These are phyloP conservation scores for Ornithoptera alexandrae DNA, from an alignment of 2,888 invertebrate species.

Conservation along the genomic window DNA sequence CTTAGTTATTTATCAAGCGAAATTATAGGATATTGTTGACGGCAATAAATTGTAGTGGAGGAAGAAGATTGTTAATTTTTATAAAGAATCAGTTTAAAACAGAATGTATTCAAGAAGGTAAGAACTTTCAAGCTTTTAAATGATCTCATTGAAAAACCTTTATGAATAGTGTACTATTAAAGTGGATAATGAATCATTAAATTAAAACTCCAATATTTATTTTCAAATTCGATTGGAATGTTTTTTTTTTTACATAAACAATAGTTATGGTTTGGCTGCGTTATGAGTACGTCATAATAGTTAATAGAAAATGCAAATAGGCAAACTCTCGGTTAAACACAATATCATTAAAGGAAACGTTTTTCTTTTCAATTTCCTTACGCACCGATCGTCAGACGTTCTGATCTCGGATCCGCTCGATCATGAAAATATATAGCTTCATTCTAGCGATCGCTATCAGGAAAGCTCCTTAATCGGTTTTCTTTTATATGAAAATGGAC, in stretches of 20 bases:
- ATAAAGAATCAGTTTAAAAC: conserved; percentile 10
- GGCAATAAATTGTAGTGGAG: no score
- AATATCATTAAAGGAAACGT: conserved; percentile 65
- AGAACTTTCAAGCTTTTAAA: conserved; percentile 29
- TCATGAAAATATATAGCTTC: conserved; percentile 80
- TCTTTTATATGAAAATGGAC: conserved; percentile 79
- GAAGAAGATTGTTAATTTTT: no score
- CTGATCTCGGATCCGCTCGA: conserved; percentile 74
- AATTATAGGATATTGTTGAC: no score
- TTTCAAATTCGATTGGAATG: no score
- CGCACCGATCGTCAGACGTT: conserved; percentile 73
- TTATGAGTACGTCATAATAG: not conserved
- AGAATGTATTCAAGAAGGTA: conserved; percentile 32
- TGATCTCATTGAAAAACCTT: conserved; percentile 31
- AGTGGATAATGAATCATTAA: conserved; percentile 11
- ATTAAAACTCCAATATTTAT: no score
- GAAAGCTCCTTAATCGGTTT: conserved; percentile 79
- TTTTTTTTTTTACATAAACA: no score
- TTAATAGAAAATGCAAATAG: conserved; percentile 47
- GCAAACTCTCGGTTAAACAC: conserved; percentile 51
- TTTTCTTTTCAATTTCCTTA: conserved; percentile 74
- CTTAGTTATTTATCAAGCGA: no score
- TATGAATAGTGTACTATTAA: conserved; percentile 29
- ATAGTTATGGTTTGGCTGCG: no score
- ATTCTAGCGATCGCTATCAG: conserved; percentile 76